Evolutionary conservation across 2,113 vertebrate genomes (phyloP).

Genomic region (Mustela nigripes): DNA sequence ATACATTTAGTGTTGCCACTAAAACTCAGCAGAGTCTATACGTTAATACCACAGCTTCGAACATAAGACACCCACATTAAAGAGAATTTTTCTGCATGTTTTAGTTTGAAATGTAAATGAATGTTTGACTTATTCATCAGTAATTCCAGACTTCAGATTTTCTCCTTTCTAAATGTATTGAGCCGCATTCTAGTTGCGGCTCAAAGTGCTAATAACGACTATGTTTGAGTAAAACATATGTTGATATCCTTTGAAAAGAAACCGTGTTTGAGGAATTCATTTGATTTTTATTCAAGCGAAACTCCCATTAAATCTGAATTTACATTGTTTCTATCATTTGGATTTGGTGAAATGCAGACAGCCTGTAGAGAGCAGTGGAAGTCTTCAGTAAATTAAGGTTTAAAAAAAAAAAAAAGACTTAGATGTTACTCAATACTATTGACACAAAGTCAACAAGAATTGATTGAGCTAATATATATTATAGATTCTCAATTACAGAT

Average conservation of each 20-base stretch:
- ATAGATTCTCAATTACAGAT: not conserved
- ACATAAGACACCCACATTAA: slow-evolving; percentile 44
- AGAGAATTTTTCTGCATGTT: slow-evolving; percentile 21
- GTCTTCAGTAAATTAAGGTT: not conserved
- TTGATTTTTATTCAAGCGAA: slow-evolving; percentile 41
- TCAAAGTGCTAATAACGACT: slow-evolving; percentile 21
- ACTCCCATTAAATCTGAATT: not conserved
- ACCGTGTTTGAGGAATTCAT: not conserved
- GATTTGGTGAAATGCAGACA: slow-evolving; percentile 10
- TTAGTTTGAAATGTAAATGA: slow-evolving; percentile 74
- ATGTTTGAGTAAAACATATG: not conserved
- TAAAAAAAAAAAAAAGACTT: not conserved
- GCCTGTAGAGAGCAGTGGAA: not conserved
- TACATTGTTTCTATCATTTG: not conserved
- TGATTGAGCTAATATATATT: not conserved
- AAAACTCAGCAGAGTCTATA: not conserved
- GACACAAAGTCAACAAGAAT: not conserved
- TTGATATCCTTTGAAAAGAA: not conserved
- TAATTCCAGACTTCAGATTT: not conserved
- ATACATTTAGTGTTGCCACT: slow-evolving; percentile 43
- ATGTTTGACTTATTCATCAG: slow-evolving; percentile 44
- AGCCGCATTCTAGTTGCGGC: slow-evolving; percentile 21
- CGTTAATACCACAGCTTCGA: not conserved
- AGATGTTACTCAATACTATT: not conserved
- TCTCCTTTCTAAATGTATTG: not conserved